Evolutionary conservation across 2,113 vertebrate species (phyloP).

Genomic region (Eulacestoma nigropectus): DNA sequence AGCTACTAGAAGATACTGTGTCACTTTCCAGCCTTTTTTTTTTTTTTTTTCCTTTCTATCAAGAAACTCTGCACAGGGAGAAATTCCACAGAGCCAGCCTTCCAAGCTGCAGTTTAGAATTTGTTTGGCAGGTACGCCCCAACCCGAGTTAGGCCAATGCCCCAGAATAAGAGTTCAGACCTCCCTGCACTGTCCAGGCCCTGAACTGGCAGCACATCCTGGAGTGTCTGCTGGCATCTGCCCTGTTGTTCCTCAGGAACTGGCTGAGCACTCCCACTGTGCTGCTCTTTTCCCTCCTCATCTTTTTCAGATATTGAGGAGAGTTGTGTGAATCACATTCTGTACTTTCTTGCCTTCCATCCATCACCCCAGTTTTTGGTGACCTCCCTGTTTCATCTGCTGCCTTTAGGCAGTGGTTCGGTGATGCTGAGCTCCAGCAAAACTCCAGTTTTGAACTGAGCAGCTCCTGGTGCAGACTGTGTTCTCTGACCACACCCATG

Average conservation of each 20-base stretch:
- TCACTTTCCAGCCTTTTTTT: background rate
- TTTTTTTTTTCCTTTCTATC: background rate
- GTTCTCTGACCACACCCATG: background rate
- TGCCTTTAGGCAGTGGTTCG: background rate
- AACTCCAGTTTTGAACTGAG: background rate
- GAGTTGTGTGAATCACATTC: background rate
- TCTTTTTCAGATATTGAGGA: background rate
- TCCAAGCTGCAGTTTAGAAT: background rate
- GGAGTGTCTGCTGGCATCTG: background rate
- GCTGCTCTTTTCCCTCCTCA: background rate
- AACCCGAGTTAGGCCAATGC: background rate
- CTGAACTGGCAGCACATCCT: background rate
- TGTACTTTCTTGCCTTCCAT: background rate
- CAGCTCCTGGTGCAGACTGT: background rate
- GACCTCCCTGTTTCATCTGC: background rate
- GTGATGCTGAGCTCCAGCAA: background rate
- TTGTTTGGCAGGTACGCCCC: background rate
- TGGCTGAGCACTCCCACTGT: background rate
- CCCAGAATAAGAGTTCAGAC: background rate
- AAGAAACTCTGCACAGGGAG: background rate
- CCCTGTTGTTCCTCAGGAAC: background rate
- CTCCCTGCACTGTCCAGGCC: background rate
- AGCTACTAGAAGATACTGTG: background rate
- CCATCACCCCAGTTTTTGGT: background rate
- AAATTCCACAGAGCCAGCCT: background rate